Evolutionary conservation across 2,113 vertebrate genomes (phyloP).

Genomic region (Dinomys branickii): DNA sequence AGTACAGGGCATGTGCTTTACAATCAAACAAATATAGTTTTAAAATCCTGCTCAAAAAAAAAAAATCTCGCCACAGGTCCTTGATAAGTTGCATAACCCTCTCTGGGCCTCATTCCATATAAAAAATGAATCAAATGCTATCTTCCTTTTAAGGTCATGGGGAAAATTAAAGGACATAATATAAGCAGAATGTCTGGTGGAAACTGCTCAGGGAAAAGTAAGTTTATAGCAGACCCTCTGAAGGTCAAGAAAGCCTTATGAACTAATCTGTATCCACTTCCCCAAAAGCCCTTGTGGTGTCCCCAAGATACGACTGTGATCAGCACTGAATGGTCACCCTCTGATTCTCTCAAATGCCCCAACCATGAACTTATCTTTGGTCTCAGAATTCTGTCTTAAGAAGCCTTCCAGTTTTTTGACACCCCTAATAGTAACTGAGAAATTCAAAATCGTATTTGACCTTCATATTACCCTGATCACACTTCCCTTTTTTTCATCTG

Average conservation of each 20-base stretch:
- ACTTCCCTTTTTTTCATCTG: neutral
- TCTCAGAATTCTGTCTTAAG: conserved; percentile 8
- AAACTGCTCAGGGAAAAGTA: neutral
- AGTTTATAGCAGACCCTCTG: neutral
- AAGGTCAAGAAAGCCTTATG: neutral
- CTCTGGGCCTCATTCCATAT: neutral
- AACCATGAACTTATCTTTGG: neutral
- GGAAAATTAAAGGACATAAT: neutral
- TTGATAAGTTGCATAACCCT: neutral
- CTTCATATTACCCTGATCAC: neutral
- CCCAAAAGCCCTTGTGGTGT: neutral
- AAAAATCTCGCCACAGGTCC: neutral
- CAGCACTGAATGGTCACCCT: neutral
- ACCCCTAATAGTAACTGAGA: neutral
- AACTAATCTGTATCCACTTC: neutral
- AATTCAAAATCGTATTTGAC: neutral
- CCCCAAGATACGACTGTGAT: neutral
- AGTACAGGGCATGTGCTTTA: neutral
- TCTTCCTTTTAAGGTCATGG: neutral
- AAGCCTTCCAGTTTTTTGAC: neutral
- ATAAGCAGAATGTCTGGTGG: neutral
- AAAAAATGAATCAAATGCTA: conserved; percentile 32
- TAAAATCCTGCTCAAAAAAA: conserved; percentile 1
- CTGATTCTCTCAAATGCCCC: neutral
- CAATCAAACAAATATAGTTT: neutral